These are phyloP conservation scores for Geotrypetes seraphini DNA, from an alignment of 2,797 vertebrate species.

Conservation along the genomic window DNA sequence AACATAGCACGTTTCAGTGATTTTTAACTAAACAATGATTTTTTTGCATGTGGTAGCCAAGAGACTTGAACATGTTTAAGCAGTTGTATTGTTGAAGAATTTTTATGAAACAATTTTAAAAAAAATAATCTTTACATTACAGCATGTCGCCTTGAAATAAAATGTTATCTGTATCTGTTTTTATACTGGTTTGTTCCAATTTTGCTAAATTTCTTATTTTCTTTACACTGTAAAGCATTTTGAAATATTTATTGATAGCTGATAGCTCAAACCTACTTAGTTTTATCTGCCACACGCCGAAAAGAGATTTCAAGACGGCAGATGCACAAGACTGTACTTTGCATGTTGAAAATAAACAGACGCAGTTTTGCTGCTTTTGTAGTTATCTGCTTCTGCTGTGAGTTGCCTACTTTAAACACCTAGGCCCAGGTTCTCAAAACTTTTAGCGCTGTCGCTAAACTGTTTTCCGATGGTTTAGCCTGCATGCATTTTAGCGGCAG, in stretches of 20 bases:
- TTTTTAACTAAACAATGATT: constrained; percentile 54
- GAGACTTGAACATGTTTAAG: constrained; percentile 57
- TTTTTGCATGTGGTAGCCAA: constrained; percentile 76
- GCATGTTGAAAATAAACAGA: constrained; percentile 91
- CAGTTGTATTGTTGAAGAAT: constrained; percentile 58
- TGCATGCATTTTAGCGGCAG: too few species aligned
- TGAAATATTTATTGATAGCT: constrained; percentile 63
- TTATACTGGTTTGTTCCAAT: constrained; percentile 92
- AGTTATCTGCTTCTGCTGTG: constrained; percentile 36
- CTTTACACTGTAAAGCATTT: constrained; percentile 89
- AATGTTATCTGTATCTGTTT: constrained; percentile 70
- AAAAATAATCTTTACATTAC: constrained; percentile 58
- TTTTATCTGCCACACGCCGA: constrained; percentile 60
- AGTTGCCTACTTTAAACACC: constrained; percentile 12
- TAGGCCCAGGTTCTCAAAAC: too few species aligned
- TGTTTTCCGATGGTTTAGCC: too few species aligned
- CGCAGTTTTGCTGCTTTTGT: constrained; percentile 55
- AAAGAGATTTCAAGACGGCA: constrained; percentile 55
- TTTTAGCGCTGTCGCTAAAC: too few species aligned
- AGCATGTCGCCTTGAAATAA: constrained; percentile 75
- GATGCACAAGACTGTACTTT: constrained; percentile 85
- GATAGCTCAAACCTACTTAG: constrained; percentile 56
- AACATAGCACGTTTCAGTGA: constrained; percentile 62
- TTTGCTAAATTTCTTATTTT: constrained; percentile 97
- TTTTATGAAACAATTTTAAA: constrained; percentile 53